phyloP scores from a whole-genome alignment of 2,888 invertebrate species.

The Lamellibrachia satsuma region DNA sequence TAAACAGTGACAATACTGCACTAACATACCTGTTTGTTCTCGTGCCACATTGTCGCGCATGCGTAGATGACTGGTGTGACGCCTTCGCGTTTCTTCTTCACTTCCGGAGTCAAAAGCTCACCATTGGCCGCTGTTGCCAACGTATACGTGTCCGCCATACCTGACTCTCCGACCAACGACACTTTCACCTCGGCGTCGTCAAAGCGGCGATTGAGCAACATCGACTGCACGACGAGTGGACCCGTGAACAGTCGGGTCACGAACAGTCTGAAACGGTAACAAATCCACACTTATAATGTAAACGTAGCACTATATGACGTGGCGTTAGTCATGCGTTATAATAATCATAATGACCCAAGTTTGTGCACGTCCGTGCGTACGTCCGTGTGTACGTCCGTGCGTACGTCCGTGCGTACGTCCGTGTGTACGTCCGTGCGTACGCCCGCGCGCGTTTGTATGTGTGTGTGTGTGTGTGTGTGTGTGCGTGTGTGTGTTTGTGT shows the following conservation, averaged over 20 bases:
- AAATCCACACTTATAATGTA: background rate
- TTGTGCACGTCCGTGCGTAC: no score
- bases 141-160: background rate
- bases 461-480: no score
- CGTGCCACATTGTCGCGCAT: conserved; percentile 66
- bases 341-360: no score
- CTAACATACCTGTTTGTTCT: conserved; percentile 45
- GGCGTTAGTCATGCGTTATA: background rate
- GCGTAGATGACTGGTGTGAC: conserved; percentile 58
- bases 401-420: no score
- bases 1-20: no score
- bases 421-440: no score
- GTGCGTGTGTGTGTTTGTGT: no score
- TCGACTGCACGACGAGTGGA: conserved; percentile 90
- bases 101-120: background rate
- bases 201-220: conserved; percentile 88
- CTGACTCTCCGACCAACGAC: background rate
- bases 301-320: background rate
- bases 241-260: conserved; percentile 93
- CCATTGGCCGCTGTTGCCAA: background rate
- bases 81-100: background rate
- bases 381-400: no score
- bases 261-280: conserved; percentile 72
- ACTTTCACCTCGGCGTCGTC: conserved; percentile 76
- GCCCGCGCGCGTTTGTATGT: no score